phyloP scores from a whole-genome alignment of 2,888 invertebrate genomes.

The Aphodius sticticus region DNA sequence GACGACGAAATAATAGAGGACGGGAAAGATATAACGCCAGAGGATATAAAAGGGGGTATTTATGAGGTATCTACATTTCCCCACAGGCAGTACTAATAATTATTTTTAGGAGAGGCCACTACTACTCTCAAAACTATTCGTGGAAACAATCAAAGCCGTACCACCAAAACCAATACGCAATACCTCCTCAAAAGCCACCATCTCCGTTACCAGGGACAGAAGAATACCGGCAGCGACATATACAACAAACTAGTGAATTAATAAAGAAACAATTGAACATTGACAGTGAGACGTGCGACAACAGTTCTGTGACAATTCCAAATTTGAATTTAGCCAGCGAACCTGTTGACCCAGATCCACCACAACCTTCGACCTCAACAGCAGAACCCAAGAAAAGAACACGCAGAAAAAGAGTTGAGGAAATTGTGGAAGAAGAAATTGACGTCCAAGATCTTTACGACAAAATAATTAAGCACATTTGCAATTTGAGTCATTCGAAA shows the following conservation, averaged over 20 bases:
- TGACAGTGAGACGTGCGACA: constrained; percentile 30
- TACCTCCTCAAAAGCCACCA: constrained; percentile 33
- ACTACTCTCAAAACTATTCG: constrained; percentile 17
- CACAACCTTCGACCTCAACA: neutral
- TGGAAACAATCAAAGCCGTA: constrained; percentile 28
- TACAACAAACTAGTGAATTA: constrained; percentile 54
- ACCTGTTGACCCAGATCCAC: constrained; percentile 17
- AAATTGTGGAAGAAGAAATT: constrained; percentile 21
- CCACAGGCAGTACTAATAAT: neutral
- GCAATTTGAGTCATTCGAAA: constrained; percentile 53
- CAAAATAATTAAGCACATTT: constrained; percentile 55
- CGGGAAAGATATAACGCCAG: constrained; percentile 32
- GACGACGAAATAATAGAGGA: constrained; percentile 33
- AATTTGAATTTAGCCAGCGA: constrained; percentile 10
- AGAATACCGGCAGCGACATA: constrained; percentile 53
- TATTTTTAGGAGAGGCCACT: neutral
- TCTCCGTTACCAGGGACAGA: constrained; percentile 55
- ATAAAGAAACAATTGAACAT: constrained; percentile 43
- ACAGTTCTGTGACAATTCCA: constrained; percentile 25
- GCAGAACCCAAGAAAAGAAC: constrained; percentile 10
- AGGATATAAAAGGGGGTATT: constrained; percentile 31
- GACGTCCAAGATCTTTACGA: constrained; percentile 53
- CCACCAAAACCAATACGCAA: constrained; percentile 27
- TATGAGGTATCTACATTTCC: neutral
- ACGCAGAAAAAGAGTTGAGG: constrained; percentile 24